A percentile compares a stretch with the other conserved stretches of the same genome.
phyloP scores from a whole-genome alignment of 2,113 vertebrate genomes.

The Gracilinanus agilis region DNA sequence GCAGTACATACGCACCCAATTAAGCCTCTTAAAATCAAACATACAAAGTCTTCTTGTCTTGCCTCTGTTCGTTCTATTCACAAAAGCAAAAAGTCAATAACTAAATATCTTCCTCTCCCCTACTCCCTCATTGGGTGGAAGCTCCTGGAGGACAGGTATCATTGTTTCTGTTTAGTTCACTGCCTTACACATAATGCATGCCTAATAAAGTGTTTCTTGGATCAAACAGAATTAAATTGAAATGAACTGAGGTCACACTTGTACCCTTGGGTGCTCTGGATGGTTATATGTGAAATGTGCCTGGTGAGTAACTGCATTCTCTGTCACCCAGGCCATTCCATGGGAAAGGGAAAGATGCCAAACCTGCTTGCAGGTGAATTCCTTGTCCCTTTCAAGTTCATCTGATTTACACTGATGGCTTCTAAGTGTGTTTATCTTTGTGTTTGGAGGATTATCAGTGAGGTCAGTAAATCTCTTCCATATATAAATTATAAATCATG shows the following conservation, averaged over 20 bases:
- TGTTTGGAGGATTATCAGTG: constrained; percentile 84
- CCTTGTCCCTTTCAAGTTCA: constrained; percentile 80
- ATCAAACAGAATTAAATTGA: neutral
- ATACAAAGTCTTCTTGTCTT: neutral
- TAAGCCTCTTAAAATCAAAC: constrained; percentile 48
- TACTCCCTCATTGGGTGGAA: neutral
- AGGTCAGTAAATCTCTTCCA: constrained; percentile 79
- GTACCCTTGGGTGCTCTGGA: constrained; percentile 68
- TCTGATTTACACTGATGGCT: constrained; percentile 81
- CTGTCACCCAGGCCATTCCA: constrained; percentile 79
- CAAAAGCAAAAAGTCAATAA: constrained; percentile 42
- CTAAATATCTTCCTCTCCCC: neutral
- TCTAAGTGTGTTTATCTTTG: constrained; percentile 82
- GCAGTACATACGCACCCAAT: neutral
- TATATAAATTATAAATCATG: constrained; percentile 83
- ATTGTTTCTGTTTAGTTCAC: neutral
- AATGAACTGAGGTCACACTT: constrained; percentile 35
- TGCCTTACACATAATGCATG: neutral
- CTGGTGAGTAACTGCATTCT: constrained; percentile 79
- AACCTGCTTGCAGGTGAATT: constrained; percentile 87
- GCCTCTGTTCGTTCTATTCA: neutral
- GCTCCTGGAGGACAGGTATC: neutral
- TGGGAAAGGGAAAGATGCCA: constrained; percentile 81
- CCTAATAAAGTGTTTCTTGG: neutral
- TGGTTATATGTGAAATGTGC: constrained; percentile 59